phyloP scores from a whole-genome alignment of 2,113 vertebrate species.

The Hydrochoerus hydrochaeris region DNA sequence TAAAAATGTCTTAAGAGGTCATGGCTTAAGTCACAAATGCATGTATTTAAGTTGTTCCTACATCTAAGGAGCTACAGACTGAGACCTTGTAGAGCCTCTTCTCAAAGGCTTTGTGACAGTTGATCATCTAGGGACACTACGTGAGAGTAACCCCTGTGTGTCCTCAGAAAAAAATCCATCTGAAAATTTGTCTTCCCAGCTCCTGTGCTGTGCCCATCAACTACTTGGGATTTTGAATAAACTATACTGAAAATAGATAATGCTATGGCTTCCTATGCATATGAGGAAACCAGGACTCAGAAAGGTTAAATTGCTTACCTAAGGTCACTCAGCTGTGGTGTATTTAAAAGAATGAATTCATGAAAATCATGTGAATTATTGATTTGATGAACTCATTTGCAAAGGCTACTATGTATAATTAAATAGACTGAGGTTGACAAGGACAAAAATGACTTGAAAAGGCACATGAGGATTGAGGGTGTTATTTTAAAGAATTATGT shows the following conservation, averaged over 20 bases:
- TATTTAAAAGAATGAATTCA: background rate
- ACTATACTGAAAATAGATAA: background rate
- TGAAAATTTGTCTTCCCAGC: background rate
- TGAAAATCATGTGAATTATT: slow-evolving; percentile 29
- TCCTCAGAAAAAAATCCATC: background rate
- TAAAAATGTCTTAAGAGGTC: background rate
- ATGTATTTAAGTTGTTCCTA: background rate
- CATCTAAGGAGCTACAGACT: background rate
- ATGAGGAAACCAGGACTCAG: slow-evolving; percentile 6
- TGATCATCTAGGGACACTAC: background rate
- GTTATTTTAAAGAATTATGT: background rate
- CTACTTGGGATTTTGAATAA: background rate
- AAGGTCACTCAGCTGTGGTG: background rate
- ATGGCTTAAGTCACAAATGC: background rate
- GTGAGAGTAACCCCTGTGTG: background rate
- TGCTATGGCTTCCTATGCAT: background rate
- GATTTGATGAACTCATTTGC: slow-evolving; percentile 16
- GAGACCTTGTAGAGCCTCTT: background rate
- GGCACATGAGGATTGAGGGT: background rate
- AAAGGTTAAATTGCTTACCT: background rate
- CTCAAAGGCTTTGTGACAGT: background rate
- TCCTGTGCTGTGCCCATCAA: background rate
- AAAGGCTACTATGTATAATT: slow-evolving; percentile 39
- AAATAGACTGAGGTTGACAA: background rate
- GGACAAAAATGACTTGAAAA: background rate